Percentiles rank a stretch among this genome's conserved stretches.
Evolutionary conservation across 2,113 vertebrate species (phyloP).

Genomic region (Syngnathoides biaculeatus): DNA sequence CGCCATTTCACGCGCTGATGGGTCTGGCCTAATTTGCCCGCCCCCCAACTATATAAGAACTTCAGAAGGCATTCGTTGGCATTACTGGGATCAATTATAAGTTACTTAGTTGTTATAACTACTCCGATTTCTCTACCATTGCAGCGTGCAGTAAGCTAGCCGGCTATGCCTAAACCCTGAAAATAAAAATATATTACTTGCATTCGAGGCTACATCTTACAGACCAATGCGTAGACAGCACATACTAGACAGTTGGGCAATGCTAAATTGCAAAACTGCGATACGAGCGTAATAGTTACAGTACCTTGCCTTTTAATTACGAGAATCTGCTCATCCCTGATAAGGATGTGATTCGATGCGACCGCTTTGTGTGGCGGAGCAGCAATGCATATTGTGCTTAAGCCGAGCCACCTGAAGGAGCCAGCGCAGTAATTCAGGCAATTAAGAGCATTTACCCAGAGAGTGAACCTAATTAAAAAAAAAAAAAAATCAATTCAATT

Average conservation of each 20-base stretch:
- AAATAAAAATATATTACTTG: no score
- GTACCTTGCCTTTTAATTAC: neutral
- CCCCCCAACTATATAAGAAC: no score
- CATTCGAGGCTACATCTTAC: no score
- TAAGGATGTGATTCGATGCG: conserved; percentile 12
- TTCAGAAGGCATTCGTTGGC: no score
- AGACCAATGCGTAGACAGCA: neutral
- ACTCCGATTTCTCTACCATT: no score
- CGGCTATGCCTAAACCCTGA: no score
- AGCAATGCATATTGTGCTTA: conserved; percentile 9
- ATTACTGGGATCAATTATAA: no score
- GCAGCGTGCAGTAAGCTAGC: no score
- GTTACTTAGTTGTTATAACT: no score
- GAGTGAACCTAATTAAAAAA: conserved; percentile 56
- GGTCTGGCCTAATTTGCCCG: no score
- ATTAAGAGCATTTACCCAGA: conserved; percentile 53
- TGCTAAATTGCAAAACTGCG: no score
- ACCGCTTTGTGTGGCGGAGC: conserved; percentile 25
- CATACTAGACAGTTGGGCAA: neutral
- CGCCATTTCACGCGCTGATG: no score
- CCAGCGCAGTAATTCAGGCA: conserved; percentile 42
- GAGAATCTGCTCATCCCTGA: conserved; percentile 5
- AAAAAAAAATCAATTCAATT: conserved; percentile 58
- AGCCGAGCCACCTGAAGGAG: conserved; percentile 16
- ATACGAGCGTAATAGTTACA: neutral